Evolutionary conservation across 2,888 invertebrate genomes (phyloP).

Genomic region (Serrognathus titanus): DNA sequence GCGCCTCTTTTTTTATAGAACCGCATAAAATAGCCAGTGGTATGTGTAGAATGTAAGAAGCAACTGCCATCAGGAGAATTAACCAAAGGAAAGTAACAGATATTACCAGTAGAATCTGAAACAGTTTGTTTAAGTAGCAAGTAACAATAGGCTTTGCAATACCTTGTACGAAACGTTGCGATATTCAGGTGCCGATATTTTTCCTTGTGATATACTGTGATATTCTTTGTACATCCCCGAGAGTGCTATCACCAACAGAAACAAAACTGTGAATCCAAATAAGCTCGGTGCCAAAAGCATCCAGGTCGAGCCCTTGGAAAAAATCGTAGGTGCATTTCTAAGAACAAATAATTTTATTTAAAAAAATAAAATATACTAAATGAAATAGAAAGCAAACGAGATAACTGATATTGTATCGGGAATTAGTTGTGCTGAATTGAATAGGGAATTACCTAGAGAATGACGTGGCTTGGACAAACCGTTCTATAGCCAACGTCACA

Average conservation of each 20-base stretch:
- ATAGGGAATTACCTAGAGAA: too few species aligned
- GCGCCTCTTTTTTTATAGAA: constrained; percentile 15
- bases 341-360: background rate
- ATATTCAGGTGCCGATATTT: constrained; percentile 1
- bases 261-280: constrained; percentile 8
- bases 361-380: too few species aligned
- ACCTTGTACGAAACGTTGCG: constrained; percentile 13
- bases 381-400: too few species aligned
- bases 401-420: too few species aligned
- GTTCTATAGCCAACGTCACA: too few species aligned
- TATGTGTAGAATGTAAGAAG: constrained; percentile 22
- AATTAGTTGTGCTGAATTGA: too few species aligned
- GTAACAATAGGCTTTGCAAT: background rate
- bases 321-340: background rate
- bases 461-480: too few species aligned
- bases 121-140: background rate
- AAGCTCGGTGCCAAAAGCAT: constrained; percentile 14
- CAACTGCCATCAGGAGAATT: constrained; percentile 20
- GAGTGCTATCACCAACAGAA: constrained; percentile 8
- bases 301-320: constrained; percentile 8
- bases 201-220: constrained; percentile 2
- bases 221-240: constrained; percentile 7
- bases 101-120: constrained; percentile 17
- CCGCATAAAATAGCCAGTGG: constrained; percentile 23
- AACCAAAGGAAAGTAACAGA: constrained; percentile 23